These are phyloP conservation scores for Platalea minor DNA, from an alignment of 2,797 vertebrate species.

Conservation along the genomic window DNA sequence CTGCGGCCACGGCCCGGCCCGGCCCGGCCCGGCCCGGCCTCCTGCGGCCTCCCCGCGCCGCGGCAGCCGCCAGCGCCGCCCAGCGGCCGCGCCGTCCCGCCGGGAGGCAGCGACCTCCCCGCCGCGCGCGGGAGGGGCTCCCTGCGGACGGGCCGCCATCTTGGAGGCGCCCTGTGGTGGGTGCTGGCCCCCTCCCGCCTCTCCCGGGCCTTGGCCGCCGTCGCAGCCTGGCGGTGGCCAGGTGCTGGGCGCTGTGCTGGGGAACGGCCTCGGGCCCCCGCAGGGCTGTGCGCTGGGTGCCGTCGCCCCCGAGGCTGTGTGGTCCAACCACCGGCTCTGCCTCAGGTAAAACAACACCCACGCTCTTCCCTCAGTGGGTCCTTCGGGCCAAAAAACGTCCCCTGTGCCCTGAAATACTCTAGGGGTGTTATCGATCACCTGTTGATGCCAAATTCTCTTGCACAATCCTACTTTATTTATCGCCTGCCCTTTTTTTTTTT, in stretches of 20 bases:
- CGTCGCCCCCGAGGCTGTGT: accelerated
- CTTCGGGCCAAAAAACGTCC: accelerated
- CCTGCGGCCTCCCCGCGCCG: not conserved
- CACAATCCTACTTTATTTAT: not conserved
- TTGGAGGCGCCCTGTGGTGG: not conserved
- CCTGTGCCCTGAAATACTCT: accelerated
- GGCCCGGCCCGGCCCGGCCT: not conserved
- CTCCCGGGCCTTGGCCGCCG: not conserved
- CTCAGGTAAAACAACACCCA: not conserved
- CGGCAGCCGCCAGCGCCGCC: not conserved
- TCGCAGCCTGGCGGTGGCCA: too few species aligned
- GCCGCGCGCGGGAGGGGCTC: not conserved
- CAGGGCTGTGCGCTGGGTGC: not conserved
- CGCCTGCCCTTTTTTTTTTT: too few species aligned
- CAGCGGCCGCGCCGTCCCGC: not conserved
- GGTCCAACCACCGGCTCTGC: accelerated
- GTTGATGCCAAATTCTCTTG: not conserved
- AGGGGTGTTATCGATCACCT: accelerated
- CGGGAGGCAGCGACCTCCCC: not conserved
- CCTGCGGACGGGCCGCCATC: not conserved
- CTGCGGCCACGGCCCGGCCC: not conserved
- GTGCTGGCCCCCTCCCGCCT: too few species aligned
- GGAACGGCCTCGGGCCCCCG: not conserved
- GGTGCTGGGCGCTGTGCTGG: not conserved
- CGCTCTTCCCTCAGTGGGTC: accelerated